Conservation (phyloP, 2,797 vertebrate genomes). For the Petrocephalus sullivani region DNA sequence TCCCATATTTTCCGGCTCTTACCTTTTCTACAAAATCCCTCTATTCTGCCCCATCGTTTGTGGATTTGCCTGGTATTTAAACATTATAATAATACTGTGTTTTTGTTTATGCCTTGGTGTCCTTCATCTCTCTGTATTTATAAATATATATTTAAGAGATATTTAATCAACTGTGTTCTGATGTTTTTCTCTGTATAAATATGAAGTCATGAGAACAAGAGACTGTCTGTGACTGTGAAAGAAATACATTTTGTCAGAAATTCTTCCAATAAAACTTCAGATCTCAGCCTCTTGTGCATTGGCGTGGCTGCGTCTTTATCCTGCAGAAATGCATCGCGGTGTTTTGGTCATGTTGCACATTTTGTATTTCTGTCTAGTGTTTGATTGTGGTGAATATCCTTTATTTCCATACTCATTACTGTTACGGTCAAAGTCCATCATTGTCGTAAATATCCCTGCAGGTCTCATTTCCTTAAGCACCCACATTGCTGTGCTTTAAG, state of each 20-base stretch:
- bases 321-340: not conserved
- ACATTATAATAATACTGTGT: constrained; percentile 22
- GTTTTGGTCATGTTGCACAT: not conserved
- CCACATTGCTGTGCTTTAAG: not conserved
- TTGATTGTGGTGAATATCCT: not conserved
- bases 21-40: constrained; percentile 23
- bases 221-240: constrained; percentile 24
- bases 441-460: not conserved
- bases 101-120: constrained; percentile 26
- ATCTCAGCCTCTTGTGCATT: constrained; percentile 28
- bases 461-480: not conserved
- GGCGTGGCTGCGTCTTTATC: not conserved
- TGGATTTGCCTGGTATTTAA: constrained; percentile 26
- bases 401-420: not conserved
- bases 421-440: not conserved
- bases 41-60: constrained; percentile 33
- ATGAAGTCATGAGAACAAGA: constrained; percentile 15
- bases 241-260: constrained; percentile 56
- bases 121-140: constrained; percentile 31
- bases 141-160: not conserved
- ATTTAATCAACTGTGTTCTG: constrained; percentile 13
- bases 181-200: constrained; percentile 34
- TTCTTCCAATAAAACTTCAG: constrained; percentile 64
- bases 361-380: not conserved
- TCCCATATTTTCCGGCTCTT: not conserved